Evolutionary conservation across 2,888 invertebrate genomes (phyloP).

Genomic region (Cyaniris semiargus): DNA sequence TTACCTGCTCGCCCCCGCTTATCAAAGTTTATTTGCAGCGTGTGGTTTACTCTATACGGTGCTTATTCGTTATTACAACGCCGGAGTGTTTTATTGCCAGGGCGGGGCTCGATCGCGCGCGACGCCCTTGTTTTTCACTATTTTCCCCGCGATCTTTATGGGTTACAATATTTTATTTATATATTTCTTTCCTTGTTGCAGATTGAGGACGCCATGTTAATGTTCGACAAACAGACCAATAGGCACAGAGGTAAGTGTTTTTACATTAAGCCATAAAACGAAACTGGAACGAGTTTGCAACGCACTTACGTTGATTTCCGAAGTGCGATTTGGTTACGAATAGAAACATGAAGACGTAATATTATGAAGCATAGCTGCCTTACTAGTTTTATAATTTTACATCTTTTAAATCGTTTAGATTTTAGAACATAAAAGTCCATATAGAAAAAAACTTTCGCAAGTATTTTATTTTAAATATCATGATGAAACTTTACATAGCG

Average conservation of each 20-base stretch:
- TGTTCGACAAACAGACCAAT: conserved; percentile 99
- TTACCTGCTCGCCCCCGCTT: conserved; percentile 80
- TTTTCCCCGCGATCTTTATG: conserved; percentile 61
- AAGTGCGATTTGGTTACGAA: neutral
- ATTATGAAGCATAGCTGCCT: neutral
- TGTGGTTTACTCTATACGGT: conserved; percentile 80
- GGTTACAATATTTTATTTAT: conserved; percentile 66
- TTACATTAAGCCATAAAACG: neutral
- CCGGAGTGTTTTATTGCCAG: conserved; percentile 78
- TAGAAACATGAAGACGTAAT: neutral
- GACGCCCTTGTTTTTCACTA: conserved; percentile 70
- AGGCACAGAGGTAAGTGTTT: conserved; percentile 96
- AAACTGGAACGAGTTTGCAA: neutral
- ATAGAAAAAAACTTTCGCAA: no score
- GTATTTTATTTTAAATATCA: neutral
- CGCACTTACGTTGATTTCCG: neutral
- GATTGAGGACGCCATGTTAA: conserved; percentile 99
- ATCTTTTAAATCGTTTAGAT: no score
- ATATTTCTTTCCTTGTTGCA: conserved; percentile 83
- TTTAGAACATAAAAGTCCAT: no score
- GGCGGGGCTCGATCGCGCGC: conserved; percentile 75
- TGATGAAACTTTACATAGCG: neutral
- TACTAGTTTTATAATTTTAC: neutral
- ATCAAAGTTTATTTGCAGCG: conserved; percentile 81
- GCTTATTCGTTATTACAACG: conserved; percentile 80